A percentile compares a stretch with the other conserved stretches of the same genome.
Evolutionary conservation across 1,140 invertebrate species (phyloP).

Genomic region (Rhopalosiphum padi): DNA sequence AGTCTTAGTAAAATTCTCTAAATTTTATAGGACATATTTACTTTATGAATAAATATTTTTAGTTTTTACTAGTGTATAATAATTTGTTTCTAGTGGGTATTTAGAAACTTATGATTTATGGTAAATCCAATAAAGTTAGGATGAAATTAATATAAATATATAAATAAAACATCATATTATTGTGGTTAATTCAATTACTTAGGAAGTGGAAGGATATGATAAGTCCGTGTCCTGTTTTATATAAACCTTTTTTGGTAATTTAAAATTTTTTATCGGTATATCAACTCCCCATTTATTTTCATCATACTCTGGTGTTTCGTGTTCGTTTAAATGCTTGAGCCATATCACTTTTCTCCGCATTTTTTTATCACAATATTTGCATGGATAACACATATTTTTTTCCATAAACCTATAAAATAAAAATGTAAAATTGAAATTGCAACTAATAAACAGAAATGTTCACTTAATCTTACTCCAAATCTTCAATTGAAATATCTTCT

Average conservation of each 20-base stretch:
- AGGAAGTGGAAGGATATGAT: not conserved
- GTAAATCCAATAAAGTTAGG: too few relatives aligned
- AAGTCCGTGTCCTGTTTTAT: not conserved
- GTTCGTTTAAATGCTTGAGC: not conserved
- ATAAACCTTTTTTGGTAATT: not conserved
- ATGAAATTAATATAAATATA: too few relatives aligned
- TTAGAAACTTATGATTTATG: too few relatives aligned
- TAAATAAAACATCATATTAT: too few relatives aligned
- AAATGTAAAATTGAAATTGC: not conserved
- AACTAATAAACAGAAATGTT: not conserved
- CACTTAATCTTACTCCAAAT: not conserved
- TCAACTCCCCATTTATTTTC: not conserved
- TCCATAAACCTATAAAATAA: not conserved
- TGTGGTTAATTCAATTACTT: too few relatives aligned
- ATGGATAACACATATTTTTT: not conserved
- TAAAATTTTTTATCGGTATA: not conserved
- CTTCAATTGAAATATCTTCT: not conserved
- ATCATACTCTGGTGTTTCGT: not conserved
- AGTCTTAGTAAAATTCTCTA: too few relatives aligned
- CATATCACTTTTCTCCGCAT: not conserved
- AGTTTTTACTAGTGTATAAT: too few relatives aligned
- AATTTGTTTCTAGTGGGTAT: too few relatives aligned
- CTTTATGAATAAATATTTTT: too few relatives aligned
- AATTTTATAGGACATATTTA: too few relatives aligned
- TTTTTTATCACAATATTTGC: slow-evolving; percentile 8